These are phyloP conservation scores for Dioctria rufipes DNA, from an alignment of 2,888 invertebrate species.

Conservation along the genomic window DNA sequence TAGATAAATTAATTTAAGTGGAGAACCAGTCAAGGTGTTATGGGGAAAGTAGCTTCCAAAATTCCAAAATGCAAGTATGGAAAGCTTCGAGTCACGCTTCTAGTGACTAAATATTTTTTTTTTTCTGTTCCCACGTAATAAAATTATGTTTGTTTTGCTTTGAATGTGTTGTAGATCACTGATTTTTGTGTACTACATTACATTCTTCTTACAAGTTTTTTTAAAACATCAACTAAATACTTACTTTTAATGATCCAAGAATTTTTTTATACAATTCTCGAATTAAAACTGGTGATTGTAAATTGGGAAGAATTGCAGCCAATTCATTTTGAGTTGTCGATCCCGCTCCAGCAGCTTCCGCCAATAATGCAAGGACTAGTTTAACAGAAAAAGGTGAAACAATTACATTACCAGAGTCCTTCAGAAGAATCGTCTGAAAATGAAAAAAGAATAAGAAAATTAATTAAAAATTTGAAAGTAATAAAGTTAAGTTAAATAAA, in stretches of 20 bases:
- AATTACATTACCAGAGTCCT: slow-evolving; percentile 75
- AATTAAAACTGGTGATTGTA: slow-evolving; percentile 56
- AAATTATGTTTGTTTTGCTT: too few species aligned
- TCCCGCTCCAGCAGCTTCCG: slow-evolving; percentile 77
- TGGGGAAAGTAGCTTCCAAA: too few species aligned
- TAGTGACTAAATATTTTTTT: too few species aligned
- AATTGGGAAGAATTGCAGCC: slow-evolving; percentile 57
- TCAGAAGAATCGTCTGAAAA: slow-evolving; percentile 63
- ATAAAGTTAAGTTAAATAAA: not conserved
- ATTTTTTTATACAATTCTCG: slow-evolving; percentile 68
- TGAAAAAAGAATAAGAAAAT: slow-evolving; percentile 11
- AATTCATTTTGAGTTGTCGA: slow-evolving; percentile 63
- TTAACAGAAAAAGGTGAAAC: slow-evolving; percentile 85
- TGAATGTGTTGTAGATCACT: too few species aligned
- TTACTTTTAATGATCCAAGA: slow-evolving; percentile 59
- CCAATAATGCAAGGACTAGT: slow-evolving; percentile 80
- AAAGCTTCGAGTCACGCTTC: too few species aligned
- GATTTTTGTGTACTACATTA: too few species aligned
- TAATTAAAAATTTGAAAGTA: not conserved
- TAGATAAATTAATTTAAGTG: too few species aligned
- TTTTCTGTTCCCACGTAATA: too few species aligned
- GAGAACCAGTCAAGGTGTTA: too few species aligned
- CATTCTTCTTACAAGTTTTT: not conserved
- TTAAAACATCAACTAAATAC: not conserved
- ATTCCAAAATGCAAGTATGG: too few species aligned